Evolutionary conservation across 2,113 vertebrate species (phyloP), one percentile per base, ranked within the genome.

Genomic region (Danionella cerebrum): DNA sequence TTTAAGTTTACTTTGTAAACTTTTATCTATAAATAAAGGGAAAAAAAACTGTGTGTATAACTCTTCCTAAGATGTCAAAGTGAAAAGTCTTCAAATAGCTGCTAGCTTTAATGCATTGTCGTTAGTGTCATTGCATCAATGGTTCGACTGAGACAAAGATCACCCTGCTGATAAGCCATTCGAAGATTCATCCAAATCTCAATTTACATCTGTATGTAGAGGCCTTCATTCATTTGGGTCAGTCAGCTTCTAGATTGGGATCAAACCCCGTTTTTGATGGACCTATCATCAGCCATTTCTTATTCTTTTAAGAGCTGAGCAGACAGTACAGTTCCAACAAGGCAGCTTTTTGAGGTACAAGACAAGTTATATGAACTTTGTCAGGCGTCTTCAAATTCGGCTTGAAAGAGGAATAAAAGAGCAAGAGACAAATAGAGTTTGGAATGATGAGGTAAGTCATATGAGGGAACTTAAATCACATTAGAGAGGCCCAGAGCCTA

Each of bases 331-430:
- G 42, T 60, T 44, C 25, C 44, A 39, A 60, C 39, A 45, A 60
- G 59, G 18, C 29, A 47, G 25, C 42, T 48, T 41, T 48, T 39
- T 35, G 53, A 48, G 66, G 53, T 48, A 35, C 33, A 14, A 38
- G 54, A 35, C 33, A 14, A 38, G 54, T 58, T 42, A 59, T 69
- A 48, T 69, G 66, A 58, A 48, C 55, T 69, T 31, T 54, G 51
- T 69, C 55, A 58, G 53, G 53, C 54, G 52, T 18, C 53, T 68
- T 58, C 52, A 54, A 58, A 64, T 48, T 64, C 60, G 48, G 36
- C 47, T 48, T 64, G 36, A 22, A 9, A 44, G 24, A 44, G 9
- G 38, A 60, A 42, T 18, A 22, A 60, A 44, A 60, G 57, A 11
- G 4, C 41, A 2, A 29, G 57, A 27, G 38, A 60, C 12, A 24